Evolutionary conservation across 2,888 invertebrate species (phyloP).

Genomic region (Drosophila paramelanica): DNA sequence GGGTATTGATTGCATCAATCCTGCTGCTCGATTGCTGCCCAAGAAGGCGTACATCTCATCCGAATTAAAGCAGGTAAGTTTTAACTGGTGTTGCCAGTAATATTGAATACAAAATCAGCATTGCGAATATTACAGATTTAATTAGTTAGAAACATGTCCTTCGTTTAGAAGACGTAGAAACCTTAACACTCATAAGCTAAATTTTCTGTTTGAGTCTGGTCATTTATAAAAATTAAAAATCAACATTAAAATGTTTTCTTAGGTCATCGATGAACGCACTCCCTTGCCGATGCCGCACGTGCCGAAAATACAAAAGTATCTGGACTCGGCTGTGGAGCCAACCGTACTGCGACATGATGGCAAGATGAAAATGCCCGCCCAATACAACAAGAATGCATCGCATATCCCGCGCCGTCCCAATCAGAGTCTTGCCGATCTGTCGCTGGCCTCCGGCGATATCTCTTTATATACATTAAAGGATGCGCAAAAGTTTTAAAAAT

Average conservation of each 20-base stretch:
- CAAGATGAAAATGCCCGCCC: constrained; percentile 75
- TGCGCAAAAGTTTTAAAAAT: constrained; percentile 83
- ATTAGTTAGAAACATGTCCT: no score
- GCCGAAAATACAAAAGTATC: constrained; percentile 81
- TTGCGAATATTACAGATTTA: no score
- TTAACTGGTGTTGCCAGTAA: no score
- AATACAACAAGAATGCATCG: constrained; percentile 19
- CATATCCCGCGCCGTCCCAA: constrained; percentile 54
- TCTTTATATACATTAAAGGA: constrained; percentile 84
- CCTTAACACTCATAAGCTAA: no score
- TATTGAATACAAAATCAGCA: no score
- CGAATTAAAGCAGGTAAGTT: constrained; percentile 80
- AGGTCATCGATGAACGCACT: constrained; percentile 84
- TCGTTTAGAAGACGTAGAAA: no score
- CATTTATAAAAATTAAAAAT: no score
- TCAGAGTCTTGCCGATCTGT: constrained; percentile 83
- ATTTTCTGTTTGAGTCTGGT: no score
- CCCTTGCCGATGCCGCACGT: constrained; percentile 83
- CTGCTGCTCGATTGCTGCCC: constrained; percentile 65
- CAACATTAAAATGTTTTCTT: no score
- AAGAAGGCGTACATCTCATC: constrained; percentile 84
- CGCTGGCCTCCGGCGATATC: constrained; percentile 84
- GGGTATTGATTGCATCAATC: constrained; percentile 29
- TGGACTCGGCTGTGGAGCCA: constrained; percentile 79
- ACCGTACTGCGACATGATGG: constrained; percentile 84